These are phyloP conservation scores for Cylindroiulus punctatus DNA, from an alignment of 2,888 invertebrate genomes.

Conservation along the genomic window DNA sequence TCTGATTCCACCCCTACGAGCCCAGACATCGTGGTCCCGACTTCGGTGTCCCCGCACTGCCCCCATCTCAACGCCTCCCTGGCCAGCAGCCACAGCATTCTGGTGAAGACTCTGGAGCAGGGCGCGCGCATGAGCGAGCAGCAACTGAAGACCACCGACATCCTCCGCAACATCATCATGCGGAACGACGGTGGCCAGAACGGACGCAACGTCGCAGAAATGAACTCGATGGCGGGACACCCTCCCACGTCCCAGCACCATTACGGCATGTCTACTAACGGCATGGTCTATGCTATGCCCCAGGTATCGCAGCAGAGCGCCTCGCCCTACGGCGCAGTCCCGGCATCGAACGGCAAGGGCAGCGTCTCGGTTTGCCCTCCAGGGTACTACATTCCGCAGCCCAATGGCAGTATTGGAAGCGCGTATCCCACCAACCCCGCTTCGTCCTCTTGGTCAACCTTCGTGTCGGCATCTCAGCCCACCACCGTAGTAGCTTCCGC, in stretches of 20 bases:
- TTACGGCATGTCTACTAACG: conserved; percentile 17
- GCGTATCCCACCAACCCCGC: conserved; percentile 52
- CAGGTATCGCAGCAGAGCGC: conserved; percentile 68
- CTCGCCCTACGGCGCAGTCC: conserved; percentile 54
- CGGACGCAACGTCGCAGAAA: not conserved
- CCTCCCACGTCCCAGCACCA: conserved; percentile 68
- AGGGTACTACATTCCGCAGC: conserved; percentile 60
- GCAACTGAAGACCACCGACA: conserved; percentile 89
- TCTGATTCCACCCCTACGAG: conserved; percentile 50
- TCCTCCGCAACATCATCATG: conserved; percentile 92
- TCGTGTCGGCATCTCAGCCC: conserved; percentile 53
- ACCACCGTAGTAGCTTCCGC: conserved; percentile 48
- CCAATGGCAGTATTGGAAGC: not conserved
- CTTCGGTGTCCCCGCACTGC: conserved; percentile 12
- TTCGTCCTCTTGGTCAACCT: conserved; percentile 43
- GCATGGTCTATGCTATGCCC: conserved; percentile 61
- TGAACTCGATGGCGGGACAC: conserved; percentile 52
- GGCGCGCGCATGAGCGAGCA: conserved; percentile 94
- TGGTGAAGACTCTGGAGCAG: conserved; percentile 90
- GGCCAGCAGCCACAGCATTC: conserved; percentile 69
- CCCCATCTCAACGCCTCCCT: conserved; percentile 62
- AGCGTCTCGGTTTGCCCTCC: conserved; percentile 58
- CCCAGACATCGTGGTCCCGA: not conserved
- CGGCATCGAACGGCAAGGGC: conserved; percentile 55
- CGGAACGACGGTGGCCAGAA: conserved; percentile 67